Evolutionary conservation across 2,888 invertebrate species (phyloP).

Genomic region (Resseliella maxima): DNA sequence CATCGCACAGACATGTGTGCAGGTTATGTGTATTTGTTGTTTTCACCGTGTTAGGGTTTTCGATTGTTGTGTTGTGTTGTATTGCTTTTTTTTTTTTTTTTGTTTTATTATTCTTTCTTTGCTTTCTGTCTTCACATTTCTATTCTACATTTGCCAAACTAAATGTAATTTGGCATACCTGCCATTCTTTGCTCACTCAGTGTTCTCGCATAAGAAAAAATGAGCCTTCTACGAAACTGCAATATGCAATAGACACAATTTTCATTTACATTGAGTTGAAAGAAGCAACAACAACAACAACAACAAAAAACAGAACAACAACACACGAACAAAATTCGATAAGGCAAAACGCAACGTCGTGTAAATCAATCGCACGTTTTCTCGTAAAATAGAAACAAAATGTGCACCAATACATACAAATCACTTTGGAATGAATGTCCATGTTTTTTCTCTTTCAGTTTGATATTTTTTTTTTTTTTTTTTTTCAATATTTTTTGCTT

Average conservation of each 20-base stretch:
- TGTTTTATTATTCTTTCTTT: background rate
- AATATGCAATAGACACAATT: background rate
- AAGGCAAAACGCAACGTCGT: background rate
- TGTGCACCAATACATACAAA: too few relatives aligned
- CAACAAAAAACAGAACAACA: background rate
- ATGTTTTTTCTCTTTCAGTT: background rate
- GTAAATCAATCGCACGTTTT: background rate
- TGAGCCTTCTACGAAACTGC: background rate
- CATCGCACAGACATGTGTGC: constrained; percentile 12
- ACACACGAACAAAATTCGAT: background rate
- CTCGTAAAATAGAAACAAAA: background rate
- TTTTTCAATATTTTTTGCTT: too few relatives aligned
- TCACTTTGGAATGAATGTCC: background rate
- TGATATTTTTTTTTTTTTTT: too few relatives aligned
- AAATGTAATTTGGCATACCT: background rate
- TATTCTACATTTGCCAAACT: background rate
- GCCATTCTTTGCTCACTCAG: background rate
- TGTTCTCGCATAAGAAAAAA: background rate
- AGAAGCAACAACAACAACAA: too few relatives aligned
- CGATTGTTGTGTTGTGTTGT: too few relatives aligned
- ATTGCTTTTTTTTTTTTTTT: too few relatives aligned
- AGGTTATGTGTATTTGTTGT: constrained; percentile 6
- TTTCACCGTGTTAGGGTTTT: background rate
- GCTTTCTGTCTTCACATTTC: background rate
- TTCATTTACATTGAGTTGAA: background rate